These are phyloP conservation scores for Trachelipus rathkii DNA, from an alignment of 1,140 invertebrate genomes.

Conservation along the genomic window DNA sequence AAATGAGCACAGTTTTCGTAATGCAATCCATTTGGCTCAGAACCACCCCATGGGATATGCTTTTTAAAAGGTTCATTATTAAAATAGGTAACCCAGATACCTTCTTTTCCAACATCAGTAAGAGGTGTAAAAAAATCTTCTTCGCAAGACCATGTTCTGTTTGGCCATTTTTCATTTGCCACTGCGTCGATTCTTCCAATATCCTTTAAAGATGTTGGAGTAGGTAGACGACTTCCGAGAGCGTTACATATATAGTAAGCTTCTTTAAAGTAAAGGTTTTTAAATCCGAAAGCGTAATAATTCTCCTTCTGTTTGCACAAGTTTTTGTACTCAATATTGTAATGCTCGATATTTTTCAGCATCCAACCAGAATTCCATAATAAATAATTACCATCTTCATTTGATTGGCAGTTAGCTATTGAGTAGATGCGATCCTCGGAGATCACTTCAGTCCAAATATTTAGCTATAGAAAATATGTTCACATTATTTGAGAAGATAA, in stretches of 20 bases:
- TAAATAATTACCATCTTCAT: constrained; percentile 13
- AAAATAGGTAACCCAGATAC: constrained; percentile 10
- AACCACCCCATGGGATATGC: background rate
- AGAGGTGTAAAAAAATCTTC: too few relatives aligned
- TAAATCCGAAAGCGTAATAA: background rate
- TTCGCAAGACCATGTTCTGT: too few relatives aligned
- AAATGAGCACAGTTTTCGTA: constrained; percentile 26
- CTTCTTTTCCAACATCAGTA: background rate
- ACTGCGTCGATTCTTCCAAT: too few relatives aligned
- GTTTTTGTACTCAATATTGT: background rate
- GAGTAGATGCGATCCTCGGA: too few relatives aligned
- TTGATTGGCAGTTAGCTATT: too few relatives aligned
- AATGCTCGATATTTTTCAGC: background rate
- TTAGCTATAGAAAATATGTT: too few relatives aligned
- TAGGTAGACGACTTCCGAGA: constrained; percentile 16
- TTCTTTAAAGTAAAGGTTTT: background rate
- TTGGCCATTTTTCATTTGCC: too few relatives aligned
- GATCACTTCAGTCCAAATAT: too few relatives aligned
- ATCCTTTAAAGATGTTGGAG: background rate
- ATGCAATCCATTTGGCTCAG: constrained; percentile 22
- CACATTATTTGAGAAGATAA: too few relatives aligned
- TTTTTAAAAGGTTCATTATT: too few relatives aligned
- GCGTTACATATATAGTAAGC: constrained; percentile 22
- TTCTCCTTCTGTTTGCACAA: background rate
- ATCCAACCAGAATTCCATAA: constrained; percentile 20